Evolutionary conservation across 1,140 invertebrate species (phyloP).

Genomic region (Elymnias hypermnestra): DNA sequence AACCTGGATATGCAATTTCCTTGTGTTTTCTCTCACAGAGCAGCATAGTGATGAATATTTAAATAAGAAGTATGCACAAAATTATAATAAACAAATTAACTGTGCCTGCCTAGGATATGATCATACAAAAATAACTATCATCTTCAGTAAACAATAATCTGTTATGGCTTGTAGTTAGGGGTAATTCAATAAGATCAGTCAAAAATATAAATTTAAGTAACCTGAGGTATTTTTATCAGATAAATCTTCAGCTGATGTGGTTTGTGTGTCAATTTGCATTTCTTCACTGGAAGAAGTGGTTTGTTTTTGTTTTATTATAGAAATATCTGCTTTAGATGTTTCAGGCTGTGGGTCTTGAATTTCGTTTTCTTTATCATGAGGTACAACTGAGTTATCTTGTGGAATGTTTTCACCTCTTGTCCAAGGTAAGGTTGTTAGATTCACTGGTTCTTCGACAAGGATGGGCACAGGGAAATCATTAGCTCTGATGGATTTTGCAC

Average conservation of each 20-base stretch:
- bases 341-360: slow-evolving; percentile 36
- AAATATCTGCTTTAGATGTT: slow-evolving; percentile 28
- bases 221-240: slow-evolving; percentile 62
- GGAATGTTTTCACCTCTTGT: slow-evolving; percentile 54
- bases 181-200: neutral
- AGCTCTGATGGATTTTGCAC: slow-evolving; percentile 49
- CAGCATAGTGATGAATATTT: no score
- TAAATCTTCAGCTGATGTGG: slow-evolving; percentile 57
- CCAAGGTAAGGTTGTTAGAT: slow-evolving; percentile 51
- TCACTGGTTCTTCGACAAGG: slow-evolving; percentile 58
- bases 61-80: no score
- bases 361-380: slow-evolving; percentile 36
- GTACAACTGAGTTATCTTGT: slow-evolving; percentile 24
- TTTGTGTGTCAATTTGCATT: slow-evolving; percentile 61
- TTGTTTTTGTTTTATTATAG: slow-evolving; percentile 28
- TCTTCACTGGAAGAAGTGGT: slow-evolving; percentile 38
- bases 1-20: no score
- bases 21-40: no score
- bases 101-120: no score
- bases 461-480: slow-evolving; percentile 40
- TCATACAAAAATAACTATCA: no score
- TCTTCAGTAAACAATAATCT: no score
- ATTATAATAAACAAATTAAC: no score
- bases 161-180: no score
- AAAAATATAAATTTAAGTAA: slow-evolving; percentile 23